Evolutionary conservation across 2,113 vertebrate genomes (phyloP), one percentile per base, ranked within the genome.

Genomic region (Turdus rufiventris): DNA sequence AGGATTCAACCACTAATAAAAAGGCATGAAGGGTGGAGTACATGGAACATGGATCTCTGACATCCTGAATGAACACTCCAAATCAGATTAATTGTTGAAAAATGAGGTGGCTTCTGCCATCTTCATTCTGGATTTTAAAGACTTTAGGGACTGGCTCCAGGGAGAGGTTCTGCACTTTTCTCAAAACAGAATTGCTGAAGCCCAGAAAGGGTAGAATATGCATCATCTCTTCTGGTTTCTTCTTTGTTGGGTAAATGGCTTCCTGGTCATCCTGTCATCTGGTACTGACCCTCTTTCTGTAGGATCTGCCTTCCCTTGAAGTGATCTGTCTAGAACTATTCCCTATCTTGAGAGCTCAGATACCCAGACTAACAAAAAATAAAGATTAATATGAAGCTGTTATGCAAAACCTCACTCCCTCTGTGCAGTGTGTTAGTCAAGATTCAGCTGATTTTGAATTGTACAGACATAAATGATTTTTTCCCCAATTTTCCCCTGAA

Each of bases 171-270:
- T 74, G 47, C 6, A 25, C 53, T 81, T 85, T 57, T 26, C 31
- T 91, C 17, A 65, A 21, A 95, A 76, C 17, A 91, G 48, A 53
- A 82, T 23, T 38, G 88, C 23, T 61, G 74, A 93, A 88, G 34
- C 45, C 18, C 19, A 45, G 58, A 73, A 93, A 78, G 16, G 12
- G 25, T 61, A 21, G 45, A 75, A 45, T 28, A 26, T 25, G 11
- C 26, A 29, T 79, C 20, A 19, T 42, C 50, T 82, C 42, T 79
- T 60, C 25, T 51, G 29, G 31, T 48, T 85, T 78, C 33, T 43
- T 85, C 67, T 82, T 42, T 73, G 66, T 61, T 36, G 61, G 18
- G 5, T 68, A 61, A 79, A 68, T 79, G 34, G 45, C 43, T 93
- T 87, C 56, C 34, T 71, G 51, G 31, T 56, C 31, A 19, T 75